A percentile compares a stretch with the other conserved stretches of the same genome.
Evolutionary conservation across 2,888 invertebrate genomes (phyloP).

Genomic region (Euproctis similis): DNA sequence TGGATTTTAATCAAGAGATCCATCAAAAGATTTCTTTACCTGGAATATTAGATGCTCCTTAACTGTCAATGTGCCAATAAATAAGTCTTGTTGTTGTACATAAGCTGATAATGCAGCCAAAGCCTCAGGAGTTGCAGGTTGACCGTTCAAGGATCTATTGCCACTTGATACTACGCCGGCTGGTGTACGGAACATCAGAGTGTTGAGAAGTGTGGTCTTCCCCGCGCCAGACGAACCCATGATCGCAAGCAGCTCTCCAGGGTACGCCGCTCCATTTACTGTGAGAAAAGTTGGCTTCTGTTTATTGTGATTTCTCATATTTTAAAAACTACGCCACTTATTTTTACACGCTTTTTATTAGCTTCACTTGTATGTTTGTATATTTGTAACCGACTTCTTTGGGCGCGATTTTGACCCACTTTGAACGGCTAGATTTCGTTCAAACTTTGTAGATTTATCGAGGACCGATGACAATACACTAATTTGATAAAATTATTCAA

Average conservation of each 20-base stretch:
- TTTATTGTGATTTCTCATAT: too few species aligned
- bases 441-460: too few species aligned
- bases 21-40: too few species aligned
- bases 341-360: too few species aligned
- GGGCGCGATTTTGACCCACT: too few species aligned
- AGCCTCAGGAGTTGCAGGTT: constrained; percentile 81
- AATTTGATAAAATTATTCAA: too few species aligned
- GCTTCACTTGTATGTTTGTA: too few species aligned
- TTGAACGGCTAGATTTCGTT: too few species aligned
- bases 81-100: constrained; percentile 95
- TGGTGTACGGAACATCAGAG: constrained; percentile 87
- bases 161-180: constrained; percentile 79
- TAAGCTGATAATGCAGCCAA: constrained; percentile 89
- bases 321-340: too few species aligned
- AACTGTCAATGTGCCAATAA: constrained; percentile 92
- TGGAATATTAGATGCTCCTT: constrained; percentile 92
- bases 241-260: constrained; percentile 90
- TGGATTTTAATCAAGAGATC: too few species aligned
- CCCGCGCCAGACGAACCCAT: constrained; percentile 95
- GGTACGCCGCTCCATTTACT: constrained; percentile 89
- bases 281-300: background rate
- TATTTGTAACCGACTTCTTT: too few species aligned
- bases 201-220: constrained; percentile 94
- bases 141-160: constrained; percentile 82
- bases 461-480: too few species aligned